phyloP scores from a whole-genome alignment of 2,888 invertebrate genomes.

The Acanthoscelides obtectus region DNA sequence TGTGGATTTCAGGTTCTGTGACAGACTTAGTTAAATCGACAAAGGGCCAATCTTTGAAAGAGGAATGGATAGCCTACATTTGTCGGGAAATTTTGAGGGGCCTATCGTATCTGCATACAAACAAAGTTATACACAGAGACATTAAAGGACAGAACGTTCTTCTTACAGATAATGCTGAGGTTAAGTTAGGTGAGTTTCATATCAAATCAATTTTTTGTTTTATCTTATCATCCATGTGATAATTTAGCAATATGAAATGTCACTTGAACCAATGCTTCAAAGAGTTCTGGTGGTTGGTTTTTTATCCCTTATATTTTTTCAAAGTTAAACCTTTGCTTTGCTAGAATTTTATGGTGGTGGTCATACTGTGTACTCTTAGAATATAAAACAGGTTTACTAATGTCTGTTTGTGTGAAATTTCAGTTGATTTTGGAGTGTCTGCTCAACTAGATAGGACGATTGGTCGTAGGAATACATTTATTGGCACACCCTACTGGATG shows the following conservation, averaged over 20 bases:
- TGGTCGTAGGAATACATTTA: constrained; percentile 97
- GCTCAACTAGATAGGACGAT: constrained; percentile 99
- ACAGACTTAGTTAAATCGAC: constrained; percentile 99
- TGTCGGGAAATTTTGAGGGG: constrained; percentile 94
- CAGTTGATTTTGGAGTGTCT: constrained; percentile 98
- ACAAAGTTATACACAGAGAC: constrained; percentile 99
- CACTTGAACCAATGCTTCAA: too few relatives aligned
- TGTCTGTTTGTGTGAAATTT: too few relatives aligned
- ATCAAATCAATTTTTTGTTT: background rate
- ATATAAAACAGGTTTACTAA: too few relatives aligned
- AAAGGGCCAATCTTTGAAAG: constrained; percentile 95
- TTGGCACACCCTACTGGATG: constrained; percentile 99
- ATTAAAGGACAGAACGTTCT: constrained; percentile 99
- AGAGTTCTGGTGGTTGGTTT: too few relatives aligned
- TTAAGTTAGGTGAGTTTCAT: constrained; percentile 77
- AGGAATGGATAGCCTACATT: constrained; percentile 99
- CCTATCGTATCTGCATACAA: constrained; percentile 94
- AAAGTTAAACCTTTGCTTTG: too few relatives aligned
- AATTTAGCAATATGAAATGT: too few relatives aligned
- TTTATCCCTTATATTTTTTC: too few relatives aligned
- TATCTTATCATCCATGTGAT: background rate
- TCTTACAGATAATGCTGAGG: constrained; percentile 99
- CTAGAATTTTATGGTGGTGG: too few relatives aligned
- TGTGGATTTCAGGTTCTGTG: constrained; percentile 68
- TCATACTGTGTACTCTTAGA: too few relatives aligned